Conservation (phyloP, 2,797 vertebrate genomes). For the Eremophila alpestris region DNA sequence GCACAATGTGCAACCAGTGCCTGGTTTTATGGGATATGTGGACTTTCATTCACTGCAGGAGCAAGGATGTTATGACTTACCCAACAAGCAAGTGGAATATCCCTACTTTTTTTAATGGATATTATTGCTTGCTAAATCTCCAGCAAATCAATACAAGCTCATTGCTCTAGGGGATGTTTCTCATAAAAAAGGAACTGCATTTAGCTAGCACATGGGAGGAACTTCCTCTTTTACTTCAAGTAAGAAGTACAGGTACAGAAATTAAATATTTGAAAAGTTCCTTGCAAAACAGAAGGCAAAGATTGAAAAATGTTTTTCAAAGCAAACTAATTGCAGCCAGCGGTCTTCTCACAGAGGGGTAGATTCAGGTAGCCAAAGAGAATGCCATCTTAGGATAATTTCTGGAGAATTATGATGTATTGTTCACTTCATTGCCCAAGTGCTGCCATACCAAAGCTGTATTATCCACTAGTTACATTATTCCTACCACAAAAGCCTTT, state of each 20-base stretch:
- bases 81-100: not conserved
- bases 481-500: not conserved
- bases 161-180: not conserved
- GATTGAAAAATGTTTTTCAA: not conserved
- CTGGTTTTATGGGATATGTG: not conserved
- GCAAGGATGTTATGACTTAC: not conserved
- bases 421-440: not conserved
- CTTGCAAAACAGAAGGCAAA: not conserved
- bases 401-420: not conserved
- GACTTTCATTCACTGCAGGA: not conserved
- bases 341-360: not conserved
- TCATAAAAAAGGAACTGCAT: not conserved
- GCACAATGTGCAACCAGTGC: accelerated
- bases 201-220: not conserved
- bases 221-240: not conserved
- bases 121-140: not conserved
- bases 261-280: not conserved
- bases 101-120: not conserved
- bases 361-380: not conserved
- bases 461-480: not conserved
- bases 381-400: not conserved
- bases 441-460: not conserved
- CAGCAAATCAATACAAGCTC: not conserved
- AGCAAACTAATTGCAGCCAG: not conserved
- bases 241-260: not conserved